These are phyloP conservation scores for Brachirus orientalis DNA, from an alignment of 2,113 vertebrate genomes.

Conservation along the genomic window DNA sequence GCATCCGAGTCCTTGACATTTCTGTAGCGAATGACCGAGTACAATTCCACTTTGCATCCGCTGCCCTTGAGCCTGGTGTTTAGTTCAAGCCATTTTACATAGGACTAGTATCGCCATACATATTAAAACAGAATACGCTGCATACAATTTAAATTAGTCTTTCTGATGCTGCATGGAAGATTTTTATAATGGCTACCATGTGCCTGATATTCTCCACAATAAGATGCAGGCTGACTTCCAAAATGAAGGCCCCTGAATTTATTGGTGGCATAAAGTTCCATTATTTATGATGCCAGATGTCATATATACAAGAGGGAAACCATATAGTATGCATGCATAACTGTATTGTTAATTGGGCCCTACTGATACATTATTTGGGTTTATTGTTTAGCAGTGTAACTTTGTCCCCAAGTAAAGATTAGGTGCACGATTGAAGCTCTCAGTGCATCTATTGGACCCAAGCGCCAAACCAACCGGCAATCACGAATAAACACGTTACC, in stretches of 20 bases:
- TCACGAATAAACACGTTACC: slow-evolving; percentile 78
- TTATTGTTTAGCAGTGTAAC: too few relatives aligned
- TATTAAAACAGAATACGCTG: slow-evolving; percentile 38
- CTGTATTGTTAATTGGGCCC: not conserved
- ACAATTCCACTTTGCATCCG: not conserved
- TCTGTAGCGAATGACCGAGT: not conserved
- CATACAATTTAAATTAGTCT: slow-evolving; percentile 40
- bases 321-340: slow-evolving; percentile 9
- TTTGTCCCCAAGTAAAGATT: too few relatives aligned
- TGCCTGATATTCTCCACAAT: slow-evolving; percentile 33
- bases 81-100: slow-evolving; percentile 5
- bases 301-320: slow-evolving; percentile 4
- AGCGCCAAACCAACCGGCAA: slow-evolving; percentile 1
- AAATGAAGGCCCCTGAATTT: slow-evolving; percentile 32
- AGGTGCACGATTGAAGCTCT: not conserved
- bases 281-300: slow-evolving; percentile 11
- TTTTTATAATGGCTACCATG: slow-evolving; percentile 27
- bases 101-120: slow-evolving; percentile 10
- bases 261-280: slow-evolving; percentile 25
- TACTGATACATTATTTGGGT: not conserved
- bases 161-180: slow-evolving; percentile 29
- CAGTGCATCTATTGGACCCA: not conserved
- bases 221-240: too few relatives aligned
- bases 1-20: not conserved
- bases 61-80: not conserved